Evolutionary conservation across 2,113 vertebrate genomes (phyloP).

Genomic region (Plecotus auritus): DNA sequence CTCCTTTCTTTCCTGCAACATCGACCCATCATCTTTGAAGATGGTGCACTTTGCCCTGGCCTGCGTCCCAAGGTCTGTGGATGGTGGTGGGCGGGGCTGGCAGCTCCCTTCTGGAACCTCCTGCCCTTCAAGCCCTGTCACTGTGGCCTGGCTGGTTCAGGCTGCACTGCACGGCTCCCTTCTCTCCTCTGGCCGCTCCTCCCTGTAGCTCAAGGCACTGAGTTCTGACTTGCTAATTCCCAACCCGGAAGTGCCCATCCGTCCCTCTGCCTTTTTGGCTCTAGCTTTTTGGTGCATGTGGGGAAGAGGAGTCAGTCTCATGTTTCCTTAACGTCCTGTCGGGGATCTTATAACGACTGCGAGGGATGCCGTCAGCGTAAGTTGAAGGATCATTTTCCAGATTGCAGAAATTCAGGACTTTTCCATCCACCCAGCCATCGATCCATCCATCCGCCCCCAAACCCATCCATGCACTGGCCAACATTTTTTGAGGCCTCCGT

Average conservation of each 20-base stretch:
- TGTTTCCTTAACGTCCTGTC: not conserved
- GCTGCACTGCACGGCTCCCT: fast-evolving
- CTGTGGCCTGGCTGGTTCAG: not conserved
- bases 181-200: not conserved
- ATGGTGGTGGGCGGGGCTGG: not conserved
- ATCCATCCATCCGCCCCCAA: not conserved
- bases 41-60: not conserved
- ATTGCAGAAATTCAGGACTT: not conserved
- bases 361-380: not conserved
- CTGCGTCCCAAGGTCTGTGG: not conserved
- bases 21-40: not conserved
- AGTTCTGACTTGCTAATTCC: not conserved
- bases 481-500: not conserved
- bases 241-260: not conserved
- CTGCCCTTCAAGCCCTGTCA: not conserved
- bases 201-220: not conserved
- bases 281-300: not conserved
- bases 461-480: not conserved
- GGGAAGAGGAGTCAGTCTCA: not conserved
- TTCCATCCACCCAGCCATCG: not conserved
- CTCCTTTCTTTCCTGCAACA: not conserved
- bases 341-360: not conserved
- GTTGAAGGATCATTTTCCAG: not conserved
- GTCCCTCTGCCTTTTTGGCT: not conserved
- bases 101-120: not conserved